phyloP scores from a whole-genome alignment of 2,888 invertebrate genomes.

The Hydraecia micacea region DNA sequence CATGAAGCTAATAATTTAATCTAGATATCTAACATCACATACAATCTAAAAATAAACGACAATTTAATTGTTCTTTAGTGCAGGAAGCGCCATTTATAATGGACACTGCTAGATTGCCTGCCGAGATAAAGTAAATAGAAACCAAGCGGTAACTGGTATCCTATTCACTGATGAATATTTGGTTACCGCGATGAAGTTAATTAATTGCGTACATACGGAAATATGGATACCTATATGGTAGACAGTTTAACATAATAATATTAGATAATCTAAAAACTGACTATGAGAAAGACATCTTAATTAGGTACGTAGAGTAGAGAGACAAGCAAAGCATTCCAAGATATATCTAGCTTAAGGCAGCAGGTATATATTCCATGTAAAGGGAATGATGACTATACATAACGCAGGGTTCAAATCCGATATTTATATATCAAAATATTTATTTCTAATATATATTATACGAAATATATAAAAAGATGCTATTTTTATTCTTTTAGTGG shows the following conservation, averaged over 20 bases:
- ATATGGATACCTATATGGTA: not conserved
- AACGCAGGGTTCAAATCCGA: no score
- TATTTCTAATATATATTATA: no score
- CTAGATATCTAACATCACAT: constrained; percentile 30
- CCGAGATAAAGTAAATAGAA: constrained; percentile 33
- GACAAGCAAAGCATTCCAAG: not conserved
- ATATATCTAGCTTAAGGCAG: no score
- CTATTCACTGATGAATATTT: constrained; percentile 30
- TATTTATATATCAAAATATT: no score
- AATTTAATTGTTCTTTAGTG: constrained; percentile 34
- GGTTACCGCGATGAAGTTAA: constrained; percentile 5
- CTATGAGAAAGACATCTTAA: not conserved
- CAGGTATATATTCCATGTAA: not conserved
- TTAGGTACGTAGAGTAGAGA: not conserved
- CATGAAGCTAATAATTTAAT: constrained; percentile 18
- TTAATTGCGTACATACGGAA: not conserved
- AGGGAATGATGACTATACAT: not conserved
- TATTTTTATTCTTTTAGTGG: no score
- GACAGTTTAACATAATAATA: not conserved
- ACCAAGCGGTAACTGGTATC: constrained; percentile 19
- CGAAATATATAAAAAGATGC: no score
- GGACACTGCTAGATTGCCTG: constrained; percentile 27
- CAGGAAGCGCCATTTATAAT: constrained; percentile 22
- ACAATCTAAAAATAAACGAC: constrained; percentile 53
- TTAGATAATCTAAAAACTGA: not conserved